Percentiles rank a stretch among this genome's conserved stretches.
phyloP scores from a whole-genome alignment of 2,113 vertebrate genomes.

The Anolis sagrei region DNA sequence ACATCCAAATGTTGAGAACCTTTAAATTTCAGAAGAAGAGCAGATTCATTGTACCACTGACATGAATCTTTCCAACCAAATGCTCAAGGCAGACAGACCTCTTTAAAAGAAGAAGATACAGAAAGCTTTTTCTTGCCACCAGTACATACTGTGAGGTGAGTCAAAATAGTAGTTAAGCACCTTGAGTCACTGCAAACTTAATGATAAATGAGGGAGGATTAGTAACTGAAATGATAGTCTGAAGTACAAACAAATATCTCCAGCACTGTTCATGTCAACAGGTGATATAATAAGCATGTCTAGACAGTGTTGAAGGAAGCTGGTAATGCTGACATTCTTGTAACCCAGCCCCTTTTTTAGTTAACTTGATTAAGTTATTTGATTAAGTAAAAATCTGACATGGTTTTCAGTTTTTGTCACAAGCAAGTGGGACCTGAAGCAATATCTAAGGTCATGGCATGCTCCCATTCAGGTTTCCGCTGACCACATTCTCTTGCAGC shows the following conservation, averaged over 20 bases:
- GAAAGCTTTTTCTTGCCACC: constrained; percentile 16
- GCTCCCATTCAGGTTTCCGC: no score
- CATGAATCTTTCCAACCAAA: no score
- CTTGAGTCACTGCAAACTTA: constrained; percentile 31
- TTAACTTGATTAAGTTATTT: no score
- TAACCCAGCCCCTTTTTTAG: background rate
- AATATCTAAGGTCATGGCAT: no score
- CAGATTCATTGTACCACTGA: no score
- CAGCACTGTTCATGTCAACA: background rate
- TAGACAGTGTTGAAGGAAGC: background rate
- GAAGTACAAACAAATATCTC: constrained; percentile 45
- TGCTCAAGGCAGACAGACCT: background rate
- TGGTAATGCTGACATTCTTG: background rate
- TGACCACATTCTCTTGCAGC: no score
- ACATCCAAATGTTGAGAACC: no score
- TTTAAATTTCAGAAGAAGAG: no score
- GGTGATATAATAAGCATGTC: constrained; percentile 30
- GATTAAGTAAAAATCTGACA: no score
- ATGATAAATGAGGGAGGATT: constrained; percentile 11
- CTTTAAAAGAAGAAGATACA: background rate
- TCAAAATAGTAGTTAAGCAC: constrained; percentile 10
- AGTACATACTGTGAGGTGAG: background rate
- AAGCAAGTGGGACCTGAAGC: no score
- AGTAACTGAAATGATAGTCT: constrained; percentile 28
- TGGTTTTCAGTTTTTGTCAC: no score